Conservation (phyloP, 2,113 vertebrate species). For the Lampris megalopsis region DNA sequence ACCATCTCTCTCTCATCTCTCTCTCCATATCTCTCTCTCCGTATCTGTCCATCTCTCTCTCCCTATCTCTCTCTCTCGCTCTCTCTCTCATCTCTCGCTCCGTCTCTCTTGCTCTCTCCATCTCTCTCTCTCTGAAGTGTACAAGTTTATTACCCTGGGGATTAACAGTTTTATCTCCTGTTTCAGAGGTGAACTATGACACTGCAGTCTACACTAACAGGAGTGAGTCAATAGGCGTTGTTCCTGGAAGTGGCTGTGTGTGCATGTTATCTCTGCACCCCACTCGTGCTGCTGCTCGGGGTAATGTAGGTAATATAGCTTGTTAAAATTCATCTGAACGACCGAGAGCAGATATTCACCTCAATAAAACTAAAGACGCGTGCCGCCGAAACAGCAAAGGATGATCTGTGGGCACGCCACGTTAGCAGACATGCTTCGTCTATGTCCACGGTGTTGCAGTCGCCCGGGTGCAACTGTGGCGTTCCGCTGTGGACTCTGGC, state of each 20-base stretch:
- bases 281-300: not conserved
- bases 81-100: too few relatives aligned
- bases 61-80: too few relatives aligned
- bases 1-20: too few relatives aligned
- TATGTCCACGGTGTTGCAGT: slow-evolving; percentile 45
- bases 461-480: slow-evolving; percentile 35
- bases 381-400: slow-evolving; percentile 8
- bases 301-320: not conserved
- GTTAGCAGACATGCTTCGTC: slow-evolving; percentile 48
- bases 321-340: slow-evolving; percentile 1
- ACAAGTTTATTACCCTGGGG: slow-evolving; percentile 53
- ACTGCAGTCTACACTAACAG: slow-evolving; percentile 14
- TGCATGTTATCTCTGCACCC: slow-evolving; percentile 5
- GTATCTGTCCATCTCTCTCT: too few relatives aligned
- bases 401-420: slow-evolving; percentile 23
- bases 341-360: slow-evolving; percentile 3
- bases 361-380: not conserved
- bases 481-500: slow-evolving; percentile 15
- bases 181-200: slow-evolving; percentile 47
- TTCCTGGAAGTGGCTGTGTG: slow-evolving; percentile 1
- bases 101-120: too few relatives aligned
- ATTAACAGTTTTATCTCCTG: slow-evolving; percentile 43
- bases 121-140: slow-evolving; percentile 1
- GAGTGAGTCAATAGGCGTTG: not conserved
- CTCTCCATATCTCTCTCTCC: too few relatives aligned